phyloP scores from a whole-genome alignment of 2,888 invertebrate genomes.

The Germaria angustata region DNA sequence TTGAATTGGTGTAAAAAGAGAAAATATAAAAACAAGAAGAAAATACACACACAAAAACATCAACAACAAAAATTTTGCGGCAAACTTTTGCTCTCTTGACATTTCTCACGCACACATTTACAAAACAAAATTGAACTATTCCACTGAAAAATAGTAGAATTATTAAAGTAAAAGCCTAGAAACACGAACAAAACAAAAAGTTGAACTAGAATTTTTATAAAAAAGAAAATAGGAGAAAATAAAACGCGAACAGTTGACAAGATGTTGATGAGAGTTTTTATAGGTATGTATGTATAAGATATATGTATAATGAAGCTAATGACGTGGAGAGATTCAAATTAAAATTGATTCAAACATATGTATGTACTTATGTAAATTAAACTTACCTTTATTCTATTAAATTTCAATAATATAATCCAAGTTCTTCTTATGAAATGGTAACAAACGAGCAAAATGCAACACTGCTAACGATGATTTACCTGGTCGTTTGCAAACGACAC shows the following conservation, averaged over 20 bases:
- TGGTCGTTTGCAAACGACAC: slow-evolving; percentile 46
- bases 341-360: no score
- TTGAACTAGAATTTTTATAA: slow-evolving; percentile 32
- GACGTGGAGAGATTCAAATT: background rate
- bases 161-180: background rate
- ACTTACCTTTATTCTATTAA: slow-evolving; percentile 37
- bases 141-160: background rate
- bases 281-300: background rate
- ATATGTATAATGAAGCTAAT: background rate
- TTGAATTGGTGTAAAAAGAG: slow-evolving; percentile 26
- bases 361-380: no score
- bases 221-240: slow-evolving; percentile 13
- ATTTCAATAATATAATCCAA: slow-evolving; percentile 25
- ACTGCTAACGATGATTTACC: slow-evolving; percentile 43
- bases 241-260: slow-evolving; percentile 56
- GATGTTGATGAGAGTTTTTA: slow-evolving; percentile 17
- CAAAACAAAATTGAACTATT: background rate
- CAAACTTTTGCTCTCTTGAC: slow-evolving; percentile 42
- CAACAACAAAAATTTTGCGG: slow-evolving; percentile 59
- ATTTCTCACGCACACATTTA: slow-evolving; percentile 1
- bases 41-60: slow-evolving; percentile 41
- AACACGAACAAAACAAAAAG: slow-evolving; percentile 57
- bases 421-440: background rate
- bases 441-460: slow-evolving; percentile 49
- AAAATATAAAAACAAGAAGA: background rate